Percentiles rank a stretch among this genome's conserved stretches.
These are phyloP conservation scores for Camponotus vicinus DNA, from an alignment of 1,140 invertebrate genomes.

Conservation along the genomic window DNA sequence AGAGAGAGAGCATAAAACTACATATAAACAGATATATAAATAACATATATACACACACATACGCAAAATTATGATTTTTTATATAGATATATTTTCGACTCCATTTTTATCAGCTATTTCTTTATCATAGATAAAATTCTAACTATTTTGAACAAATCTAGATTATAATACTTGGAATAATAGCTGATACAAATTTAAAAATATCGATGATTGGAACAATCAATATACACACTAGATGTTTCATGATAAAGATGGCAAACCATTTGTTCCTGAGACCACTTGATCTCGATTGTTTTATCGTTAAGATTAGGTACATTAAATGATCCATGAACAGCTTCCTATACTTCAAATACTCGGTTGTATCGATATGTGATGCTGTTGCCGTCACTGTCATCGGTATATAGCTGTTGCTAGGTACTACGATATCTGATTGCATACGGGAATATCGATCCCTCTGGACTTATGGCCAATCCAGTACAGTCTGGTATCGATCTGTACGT, in stretches of 20 bases:
- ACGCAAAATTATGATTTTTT: neutral
- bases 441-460: slow-evolving; percentile 70
- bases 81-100: too few species aligned
- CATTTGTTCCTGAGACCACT: slow-evolving; percentile 12
- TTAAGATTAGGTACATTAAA: slow-evolving; percentile 51
- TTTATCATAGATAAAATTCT: neutral
- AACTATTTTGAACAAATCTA: too few species aligned
- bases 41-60: too few species aligned
- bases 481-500: slow-evolving; percentile 47
- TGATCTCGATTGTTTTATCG: slow-evolving; percentile 53
- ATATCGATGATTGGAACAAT: neutral
- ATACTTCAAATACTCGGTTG: slow-evolving; percentile 48
- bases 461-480: slow-evolving; percentile 41
- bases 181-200: neutral
- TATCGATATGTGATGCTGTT: slow-evolving; percentile 69
- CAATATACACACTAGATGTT: neutral
- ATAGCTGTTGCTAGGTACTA: slow-evolving; percentile 69
- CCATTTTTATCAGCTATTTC: too few species aligned
- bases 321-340: slow-evolving; percentile 20
- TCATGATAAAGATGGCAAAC: slow-evolving; percentile 10
- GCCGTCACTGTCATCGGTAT: slow-evolving; percentile 56
- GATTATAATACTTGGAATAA: neutral
- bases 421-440: slow-evolving; percentile 73
- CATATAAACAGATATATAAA: neutral
- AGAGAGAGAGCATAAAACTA: neutral